phyloP scores from a whole-genome alignment of 2,888 invertebrate species.

The Nipponacmea schrenckii region DNA sequence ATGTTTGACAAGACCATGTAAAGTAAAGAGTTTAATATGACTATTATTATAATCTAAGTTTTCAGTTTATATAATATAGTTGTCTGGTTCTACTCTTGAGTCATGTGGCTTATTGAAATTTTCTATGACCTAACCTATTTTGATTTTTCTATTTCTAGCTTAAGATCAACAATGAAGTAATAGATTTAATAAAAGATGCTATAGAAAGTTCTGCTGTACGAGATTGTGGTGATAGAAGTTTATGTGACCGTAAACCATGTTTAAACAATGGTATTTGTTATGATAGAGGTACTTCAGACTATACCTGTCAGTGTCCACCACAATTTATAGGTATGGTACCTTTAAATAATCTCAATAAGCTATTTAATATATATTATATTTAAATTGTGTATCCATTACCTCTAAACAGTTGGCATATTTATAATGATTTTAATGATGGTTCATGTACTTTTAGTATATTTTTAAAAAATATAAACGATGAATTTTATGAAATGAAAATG shows the following conservation, averaged over 20 bases:
- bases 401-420: too few relatives aligned
- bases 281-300: conserved; percentile 71
- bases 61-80: too few relatives aligned
- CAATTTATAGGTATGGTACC: conserved; percentile 54
- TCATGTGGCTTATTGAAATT: neutral
- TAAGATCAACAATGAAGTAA: conserved; percentile 75
- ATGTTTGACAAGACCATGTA: too few relatives aligned
- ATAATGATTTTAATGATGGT: too few relatives aligned
- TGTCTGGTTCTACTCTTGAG: too few relatives aligned
- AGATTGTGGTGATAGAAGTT: conserved; percentile 74
- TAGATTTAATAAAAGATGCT: conserved; percentile 78
- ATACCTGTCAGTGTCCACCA: conserved; percentile 71
- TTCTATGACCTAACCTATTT: neutral
- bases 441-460: too few relatives aligned
- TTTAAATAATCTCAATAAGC: neutral
- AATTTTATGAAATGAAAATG: too few relatives aligned
- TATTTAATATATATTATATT: too few relatives aligned
- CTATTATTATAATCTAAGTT: too few relatives aligned
- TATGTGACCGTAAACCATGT: conserved; percentile 74
- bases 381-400: too few relatives aligned
- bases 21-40: too few relatives aligned
- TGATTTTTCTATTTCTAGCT: conserved; percentile 71
- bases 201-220: conserved; percentile 84
- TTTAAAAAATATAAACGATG: too few relatives aligned
- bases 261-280: conserved; percentile 77